Percentiles rank a stretch among this genome's conserved stretches.
phyloP scores from a whole-genome alignment of 1,140 invertebrate species.

The Parasteatoda tepidariorum region DNA sequence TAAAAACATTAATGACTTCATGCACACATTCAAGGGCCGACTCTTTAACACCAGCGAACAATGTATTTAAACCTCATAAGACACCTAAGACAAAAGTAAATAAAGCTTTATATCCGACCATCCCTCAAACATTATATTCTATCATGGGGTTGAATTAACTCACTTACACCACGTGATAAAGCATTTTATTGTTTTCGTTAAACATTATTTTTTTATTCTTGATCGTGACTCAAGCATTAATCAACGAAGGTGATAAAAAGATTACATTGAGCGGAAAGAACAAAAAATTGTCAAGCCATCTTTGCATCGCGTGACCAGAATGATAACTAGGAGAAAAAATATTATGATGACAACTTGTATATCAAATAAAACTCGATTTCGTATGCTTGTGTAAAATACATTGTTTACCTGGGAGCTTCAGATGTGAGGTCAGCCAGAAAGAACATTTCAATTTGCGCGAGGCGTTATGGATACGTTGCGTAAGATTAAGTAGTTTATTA shows the following conservation, averaged over 20 bases:
- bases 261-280: not conserved
- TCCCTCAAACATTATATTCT: no score
- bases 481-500: no score
- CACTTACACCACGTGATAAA: not conserved
- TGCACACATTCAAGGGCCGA: no score
- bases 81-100: no score
- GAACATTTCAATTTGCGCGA: not conserved
- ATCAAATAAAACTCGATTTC: conserved; percentile 8
- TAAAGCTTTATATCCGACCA: no score
- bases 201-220: conserved; percentile 7
- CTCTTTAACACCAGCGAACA: no score
- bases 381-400: not conserved
- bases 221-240: conserved; percentile 22
- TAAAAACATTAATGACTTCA: no score
- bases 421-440: not conserved
- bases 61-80: no score
- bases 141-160: no score
- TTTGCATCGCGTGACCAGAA: conserved; percentile 8
- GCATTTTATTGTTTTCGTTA: not conserved
- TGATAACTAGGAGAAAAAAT: conserved; percentile 1
- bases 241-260: conserved; percentile 17
- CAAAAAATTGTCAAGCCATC: not conserved
- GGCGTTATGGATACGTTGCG: not conserved
- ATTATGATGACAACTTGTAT: conserved; percentile 5
- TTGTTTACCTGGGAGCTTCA: not conserved